phyloP scores from a whole-genome alignment of 37 sponge, comb jelly and placozoan species.

The Cladorhizidae sp. region DNA sequence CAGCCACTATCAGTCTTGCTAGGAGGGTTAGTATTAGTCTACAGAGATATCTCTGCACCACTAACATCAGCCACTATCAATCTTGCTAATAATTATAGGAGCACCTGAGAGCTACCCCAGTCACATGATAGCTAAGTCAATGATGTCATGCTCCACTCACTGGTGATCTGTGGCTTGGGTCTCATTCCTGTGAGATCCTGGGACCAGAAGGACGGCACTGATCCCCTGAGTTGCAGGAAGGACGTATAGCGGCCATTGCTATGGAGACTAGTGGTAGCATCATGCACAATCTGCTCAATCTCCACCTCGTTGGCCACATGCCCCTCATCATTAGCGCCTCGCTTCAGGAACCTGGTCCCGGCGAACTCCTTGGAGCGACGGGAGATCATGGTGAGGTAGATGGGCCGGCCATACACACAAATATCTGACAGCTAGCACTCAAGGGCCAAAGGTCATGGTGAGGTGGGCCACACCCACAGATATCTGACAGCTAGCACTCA shows the following conservation, averaged over 20 bases:
- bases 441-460: slow-evolving; percentile 64
- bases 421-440: slow-evolving; percentile 53
- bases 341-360: slow-evolving; percentile 92
- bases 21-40: too few relatives aligned
- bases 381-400: slow-evolving; percentile 93
- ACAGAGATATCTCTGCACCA: background rate
- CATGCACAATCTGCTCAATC: slow-evolving; percentile 93
- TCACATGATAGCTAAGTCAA: too few relatives aligned
- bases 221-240: slow-evolving; percentile 90
- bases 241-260: slow-evolving; percentile 86
- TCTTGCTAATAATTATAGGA: too few relatives aligned
- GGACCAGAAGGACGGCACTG: slow-evolving; percentile 96
- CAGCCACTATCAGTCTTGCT: too few relatives aligned
- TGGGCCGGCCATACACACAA: slow-evolving; percentile 83
- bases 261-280: slow-evolving; percentile 79
- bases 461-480: slow-evolving; percentile 89
- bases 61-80: too few relatives aligned
- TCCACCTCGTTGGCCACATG: slow-evolving; percentile 98
- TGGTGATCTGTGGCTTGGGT: slow-evolving; percentile 66
- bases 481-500: slow-evolving; percentile 43
- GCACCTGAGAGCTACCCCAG: too few relatives aligned
- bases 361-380: slow-evolving; percentile 93
- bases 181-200: slow-evolving; percentile 64
- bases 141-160: slow-evolving; percentile 40
- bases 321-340: slow-evolving; percentile 95